A percentile compares a stretch with the other conserved stretches of the same genome.
Conservation (phyloP, 2,888 invertebrate genomes). For the Acleris literana region DNA sequence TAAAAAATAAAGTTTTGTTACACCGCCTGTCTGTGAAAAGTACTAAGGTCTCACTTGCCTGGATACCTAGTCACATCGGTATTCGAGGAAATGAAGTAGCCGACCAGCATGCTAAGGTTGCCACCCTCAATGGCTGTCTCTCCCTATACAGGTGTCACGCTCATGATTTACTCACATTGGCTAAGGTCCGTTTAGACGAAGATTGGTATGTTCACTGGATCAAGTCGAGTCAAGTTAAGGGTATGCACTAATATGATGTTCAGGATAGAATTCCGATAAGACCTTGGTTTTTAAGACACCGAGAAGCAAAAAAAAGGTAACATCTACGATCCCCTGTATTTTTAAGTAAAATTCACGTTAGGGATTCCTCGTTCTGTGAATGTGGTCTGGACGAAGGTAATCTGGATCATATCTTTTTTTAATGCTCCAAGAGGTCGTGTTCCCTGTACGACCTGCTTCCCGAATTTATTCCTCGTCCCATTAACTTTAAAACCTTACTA, state of each 20-base stretch:
- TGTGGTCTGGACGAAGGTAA: not conserved
- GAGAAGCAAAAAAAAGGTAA: conserved; percentile 2
- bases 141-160: not conserved
- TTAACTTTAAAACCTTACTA: too few relatives aligned
- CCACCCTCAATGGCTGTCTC: not conserved
- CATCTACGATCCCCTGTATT: not conserved
- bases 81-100: not conserved
- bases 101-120: not conserved
- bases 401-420: too few relatives aligned
- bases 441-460: too few relatives aligned
- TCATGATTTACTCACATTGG: not conserved
- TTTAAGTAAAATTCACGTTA: not conserved
- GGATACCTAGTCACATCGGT: not conserved
- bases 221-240: conserved; percentile 1
- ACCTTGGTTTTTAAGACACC: not conserved
- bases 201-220: not conserved
- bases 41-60: not conserved
- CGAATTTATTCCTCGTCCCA: too few relatives aligned
- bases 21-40: not conserved
- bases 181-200: not conserved
- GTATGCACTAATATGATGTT: not conserved
- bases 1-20: not conserved
- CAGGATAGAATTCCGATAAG: too few relatives aligned
- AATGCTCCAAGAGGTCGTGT: too few relatives aligned
- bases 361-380: not conserved